Base-by-base conservation (phyloP, 2,113 vertebrate genomes). In the Pholis gunnellus region DNA sequence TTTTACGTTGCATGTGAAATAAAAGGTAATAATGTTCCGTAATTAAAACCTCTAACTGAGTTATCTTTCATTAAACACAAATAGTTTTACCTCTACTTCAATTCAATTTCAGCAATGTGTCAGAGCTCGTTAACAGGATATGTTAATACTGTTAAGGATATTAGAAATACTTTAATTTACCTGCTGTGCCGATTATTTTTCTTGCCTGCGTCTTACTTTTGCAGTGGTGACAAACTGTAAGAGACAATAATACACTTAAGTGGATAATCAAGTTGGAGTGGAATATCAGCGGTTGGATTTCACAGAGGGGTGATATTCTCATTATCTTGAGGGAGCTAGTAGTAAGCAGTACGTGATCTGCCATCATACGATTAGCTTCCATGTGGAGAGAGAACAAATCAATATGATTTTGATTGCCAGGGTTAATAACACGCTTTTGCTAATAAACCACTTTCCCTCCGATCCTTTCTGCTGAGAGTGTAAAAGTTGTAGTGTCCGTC, bases 381-480 rank as follows among this genome's bases (percentile, higher is more conserved):
- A n/a, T 77, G 2, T 76, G 46, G 76, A 75, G 38, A 75, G 40
- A 27, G 44, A 9, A 54, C 64, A 57, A 83, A 87, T 79, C 66
- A 67, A 82, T 79, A 36, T 1, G 11, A 38, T 38, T 85, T 67
- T 80, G 78, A 86, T 86, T 77, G 56, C 31, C 8, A 22, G 40
- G 63, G 57, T 76, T 81, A 81, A 83, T 75, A 77, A 70, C 27
- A 80, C 71, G n/a, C 0, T 50, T 82, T 50, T 44, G 40, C 78
- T 74, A 67, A 77, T 78, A 63, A 72, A 83, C 27, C 48, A 67
- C 61, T 42, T 50, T 57, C 38, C 63, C 6, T 18, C 18, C 22
- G 38, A 79, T 64, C 22, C 54, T 65, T 86, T 80, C 56, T 50
- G 38, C 44, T 68, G 50, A 69, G 9, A 20, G 34, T 57, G 67